phyloP scores from a whole-genome alignment of 2,888 invertebrate genomes.

The Chymomyza amoena region DNA sequence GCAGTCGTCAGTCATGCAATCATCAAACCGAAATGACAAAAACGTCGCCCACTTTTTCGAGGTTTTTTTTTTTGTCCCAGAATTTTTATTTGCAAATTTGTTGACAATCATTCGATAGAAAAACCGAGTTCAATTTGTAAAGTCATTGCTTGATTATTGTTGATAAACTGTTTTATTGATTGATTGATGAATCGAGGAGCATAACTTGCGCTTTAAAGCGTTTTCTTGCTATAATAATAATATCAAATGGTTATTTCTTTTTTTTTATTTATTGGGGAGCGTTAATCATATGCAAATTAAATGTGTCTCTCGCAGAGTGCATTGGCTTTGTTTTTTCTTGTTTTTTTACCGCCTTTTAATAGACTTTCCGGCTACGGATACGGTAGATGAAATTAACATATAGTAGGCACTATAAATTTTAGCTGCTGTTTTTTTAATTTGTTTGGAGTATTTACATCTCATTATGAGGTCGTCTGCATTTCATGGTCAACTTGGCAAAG shows the following conservation, averaged over 20 bases:
- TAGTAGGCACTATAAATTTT: background rate
- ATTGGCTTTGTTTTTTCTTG: background rate
- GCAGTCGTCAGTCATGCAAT: background rate
- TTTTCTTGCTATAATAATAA: background rate
- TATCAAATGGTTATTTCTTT: background rate
- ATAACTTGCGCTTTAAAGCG: background rate
- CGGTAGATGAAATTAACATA: background rate
- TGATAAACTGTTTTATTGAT: background rate
- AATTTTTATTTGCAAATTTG: background rate
- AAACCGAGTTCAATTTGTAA: background rate
- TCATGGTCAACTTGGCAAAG: conserved; percentile 57
- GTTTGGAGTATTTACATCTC: conserved; percentile 24
- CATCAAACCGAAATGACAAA: background rate
- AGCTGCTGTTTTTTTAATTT: background rate
- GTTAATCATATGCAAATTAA: background rate
- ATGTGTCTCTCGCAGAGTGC: background rate
- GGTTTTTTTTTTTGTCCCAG: background rate
- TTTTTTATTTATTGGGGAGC: background rate
- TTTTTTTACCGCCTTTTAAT: background rate
- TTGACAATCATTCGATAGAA: too few relatives aligned
- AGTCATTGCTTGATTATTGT: background rate
- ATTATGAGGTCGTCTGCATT: conserved; percentile 24
- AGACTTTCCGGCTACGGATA: background rate
- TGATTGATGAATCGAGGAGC: background rate
- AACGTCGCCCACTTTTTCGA: background rate